These are phyloP conservation scores for Leucophenga montana DNA, from an alignment of 2,888 invertebrate genomes.

Conservation along the genomic window DNA sequence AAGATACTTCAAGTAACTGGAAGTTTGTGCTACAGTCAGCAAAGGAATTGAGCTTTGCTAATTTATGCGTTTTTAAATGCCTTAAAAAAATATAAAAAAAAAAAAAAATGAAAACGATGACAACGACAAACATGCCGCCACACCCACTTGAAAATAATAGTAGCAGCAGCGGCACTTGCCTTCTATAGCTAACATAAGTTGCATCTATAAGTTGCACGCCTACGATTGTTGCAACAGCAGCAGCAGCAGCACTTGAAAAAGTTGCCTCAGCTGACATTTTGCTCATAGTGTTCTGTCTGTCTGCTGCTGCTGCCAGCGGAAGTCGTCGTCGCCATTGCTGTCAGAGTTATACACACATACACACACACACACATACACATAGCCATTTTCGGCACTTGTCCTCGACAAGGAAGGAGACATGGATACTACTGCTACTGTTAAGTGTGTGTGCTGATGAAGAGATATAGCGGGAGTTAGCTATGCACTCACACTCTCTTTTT, in stretches of 20 bases:
- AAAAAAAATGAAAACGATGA: not conserved
- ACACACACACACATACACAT: not conserved
- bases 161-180: too few species aligned
- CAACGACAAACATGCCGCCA: slow-evolving; percentile 36
- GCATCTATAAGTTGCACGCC: not conserved
- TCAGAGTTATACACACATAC: not conserved
- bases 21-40: not conserved
- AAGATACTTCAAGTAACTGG: not conserved
- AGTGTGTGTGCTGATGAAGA: not conserved
- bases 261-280: slow-evolving; percentile 35
- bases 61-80: slow-evolving; percentile 26
- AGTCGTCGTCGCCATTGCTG: not conserved
- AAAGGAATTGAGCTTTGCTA: slow-evolving; percentile 16
- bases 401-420: slow-evolving; percentile 59
- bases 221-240: slow-evolving; percentile 7
- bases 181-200: slow-evolving; percentile 23
- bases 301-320: slow-evolving; percentile 18
- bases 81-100: slow-evolving; percentile 5
- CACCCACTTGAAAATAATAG: slow-evolving; percentile 37
- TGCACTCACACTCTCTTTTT: slow-evolving; percentile 36
- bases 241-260: slow-evolving; percentile 44
- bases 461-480: not conserved
- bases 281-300: slow-evolving; percentile 11
- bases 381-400: slow-evolving; percentile 54
- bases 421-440: too few species aligned